These are phyloP conservation scores for Cybosia mesomella DNA, from an alignment of 2,888 invertebrate species.

Conservation along the genomic window DNA sequence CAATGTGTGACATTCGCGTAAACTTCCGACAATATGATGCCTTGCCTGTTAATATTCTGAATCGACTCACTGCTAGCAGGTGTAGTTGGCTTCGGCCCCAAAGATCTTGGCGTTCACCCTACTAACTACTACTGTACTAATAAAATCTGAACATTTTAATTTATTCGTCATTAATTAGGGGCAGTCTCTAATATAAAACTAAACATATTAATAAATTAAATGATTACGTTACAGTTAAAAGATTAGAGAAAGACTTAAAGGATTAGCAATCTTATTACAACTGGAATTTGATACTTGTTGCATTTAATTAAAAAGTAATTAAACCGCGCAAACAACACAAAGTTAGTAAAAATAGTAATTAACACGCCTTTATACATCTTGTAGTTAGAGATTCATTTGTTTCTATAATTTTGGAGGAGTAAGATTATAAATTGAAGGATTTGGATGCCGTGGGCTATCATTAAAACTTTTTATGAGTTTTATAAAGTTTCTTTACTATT, in stretches of 20 bases:
- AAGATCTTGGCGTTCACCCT: too few species aligned
- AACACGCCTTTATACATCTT: constrained; percentile 26
- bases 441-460: constrained; percentile 60
- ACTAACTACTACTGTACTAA: too few species aligned
- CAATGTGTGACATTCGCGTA: too few species aligned
- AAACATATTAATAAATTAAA: neutral
- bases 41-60: too few species aligned
- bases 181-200: neutral
- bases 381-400: constrained; percentile 43
- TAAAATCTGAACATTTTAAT: neutral
- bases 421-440: constrained; percentile 64
- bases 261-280: constrained; percentile 1
- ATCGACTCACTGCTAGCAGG: too few species aligned
- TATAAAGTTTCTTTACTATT: constrained; percentile 60
- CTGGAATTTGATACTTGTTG: constrained; percentile 31
- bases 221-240: neutral
- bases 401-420: constrained; percentile 50
- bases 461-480: constrained; percentile 75
- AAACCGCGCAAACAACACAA: constrained; percentile 5
- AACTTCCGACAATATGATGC: too few species aligned
- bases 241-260: neutral
- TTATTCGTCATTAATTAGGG: neutral
- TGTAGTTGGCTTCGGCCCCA: too few species aligned
- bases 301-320: constrained; percentile 27
- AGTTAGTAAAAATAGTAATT: constrained; percentile 11